Evolutionary conservation across 2,797 vertebrate species (phyloP), one percentile per base, ranked within the genome.

Genomic region (Heteromormyrus szaboi): DNA sequence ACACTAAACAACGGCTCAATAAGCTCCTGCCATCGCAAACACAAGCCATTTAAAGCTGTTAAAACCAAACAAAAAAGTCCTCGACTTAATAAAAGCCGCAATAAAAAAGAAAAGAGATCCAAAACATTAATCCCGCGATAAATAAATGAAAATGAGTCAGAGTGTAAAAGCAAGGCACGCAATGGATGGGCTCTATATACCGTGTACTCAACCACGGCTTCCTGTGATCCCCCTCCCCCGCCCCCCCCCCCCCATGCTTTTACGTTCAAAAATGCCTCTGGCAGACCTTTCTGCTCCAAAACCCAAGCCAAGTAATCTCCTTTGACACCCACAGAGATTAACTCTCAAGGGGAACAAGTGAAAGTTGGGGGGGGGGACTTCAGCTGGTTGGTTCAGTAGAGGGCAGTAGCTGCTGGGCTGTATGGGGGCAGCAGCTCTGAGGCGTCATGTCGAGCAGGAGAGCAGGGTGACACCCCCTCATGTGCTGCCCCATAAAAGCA

Each of bases 231-330:
- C 22, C 5, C 14, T 11, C n/a, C 17, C 2, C 72, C 46, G 25
- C 29, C 76, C 29, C 68, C 33, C 29, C n/a, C n/a, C 33, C 85
- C 53, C 51, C 46, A 14, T 76, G 17, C 51, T 68, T 68, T 68
- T 29, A 68, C 62, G 62, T 88, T 84, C 46, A 84, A 51, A 88
- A n/a, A 41, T 88, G 62, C 48, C 56, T 68, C 41, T 11, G 33
- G 37, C 8, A 37, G 2, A 59, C 41, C 54, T 68, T 11, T 25
- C 92, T 93, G 91, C 91, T 93, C 91, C 92, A n/a, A 48, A 86
- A 87, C 72, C 48, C n/a, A 25, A 11, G 68, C 54, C 85, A 19
- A 85, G 85, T 88, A 87, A 89, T 62, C 79, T 56, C n/a, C 25
- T 41, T n/a, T 86, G 86, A 89, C 86, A 88, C 83, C 56, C 33